Evolutionary conservation across 2,113 vertebrate species (phyloP).

Genomic region (Melierax canorus): DNA sequence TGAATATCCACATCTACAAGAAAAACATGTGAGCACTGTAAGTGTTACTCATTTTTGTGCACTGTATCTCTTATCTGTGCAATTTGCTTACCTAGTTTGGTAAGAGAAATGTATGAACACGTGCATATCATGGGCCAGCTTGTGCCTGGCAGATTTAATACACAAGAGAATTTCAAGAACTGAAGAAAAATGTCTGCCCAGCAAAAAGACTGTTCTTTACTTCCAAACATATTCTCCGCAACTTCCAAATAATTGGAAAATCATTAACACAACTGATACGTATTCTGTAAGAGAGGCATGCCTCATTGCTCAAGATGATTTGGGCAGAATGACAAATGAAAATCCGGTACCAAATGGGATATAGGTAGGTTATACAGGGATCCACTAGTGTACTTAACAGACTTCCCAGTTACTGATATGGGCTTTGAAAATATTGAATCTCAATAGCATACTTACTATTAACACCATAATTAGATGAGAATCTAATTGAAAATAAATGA

Average conservation of each 20-base stretch:
- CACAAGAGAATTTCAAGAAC: not conserved
- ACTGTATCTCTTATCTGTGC: not conserved
- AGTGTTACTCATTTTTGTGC: not conserved
- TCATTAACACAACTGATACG: fast-evolving
- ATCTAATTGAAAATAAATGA: not conserved
- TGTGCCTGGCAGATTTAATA: not conserved
- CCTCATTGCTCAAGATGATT: not conserved
- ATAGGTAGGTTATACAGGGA: not conserved
- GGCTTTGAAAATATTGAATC: not conserved
- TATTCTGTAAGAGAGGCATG: not conserved
- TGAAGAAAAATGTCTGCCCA: not conserved
- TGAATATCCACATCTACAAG: not conserved
- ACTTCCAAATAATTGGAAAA: not conserved
- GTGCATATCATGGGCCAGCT: not conserved
- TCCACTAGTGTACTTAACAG: not conserved
- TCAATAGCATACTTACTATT: not conserved
- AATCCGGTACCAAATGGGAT: not conserved
- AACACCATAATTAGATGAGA: not conserved
- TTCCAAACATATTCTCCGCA: not conserved
- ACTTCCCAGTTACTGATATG: not conserved
- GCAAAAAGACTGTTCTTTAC: not conserved
- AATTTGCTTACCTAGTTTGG: not conserved
- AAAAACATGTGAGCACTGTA: not conserved
- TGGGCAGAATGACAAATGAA: not conserved
- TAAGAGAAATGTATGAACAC: not conserved